Conservation (phyloP, 2,797 vertebrate genomes). For the Ctenosaura bakeri region DNA sequence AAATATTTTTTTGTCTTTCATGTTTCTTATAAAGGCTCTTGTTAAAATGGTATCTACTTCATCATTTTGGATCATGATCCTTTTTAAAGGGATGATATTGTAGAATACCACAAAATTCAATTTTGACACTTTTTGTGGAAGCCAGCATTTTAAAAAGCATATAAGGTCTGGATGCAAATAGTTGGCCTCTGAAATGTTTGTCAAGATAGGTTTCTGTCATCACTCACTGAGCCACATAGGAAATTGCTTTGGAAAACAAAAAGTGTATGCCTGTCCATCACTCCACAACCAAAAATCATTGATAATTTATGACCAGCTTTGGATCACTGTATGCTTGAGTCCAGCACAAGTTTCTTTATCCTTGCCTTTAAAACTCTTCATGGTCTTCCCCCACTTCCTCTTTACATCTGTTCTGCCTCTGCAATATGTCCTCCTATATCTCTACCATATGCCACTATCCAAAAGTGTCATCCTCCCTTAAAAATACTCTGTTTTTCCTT, state of each 20-base stretch:
- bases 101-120: not conserved
- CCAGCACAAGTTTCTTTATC: not conserved
- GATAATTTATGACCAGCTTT: not conserved
- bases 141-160: not conserved
- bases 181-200: not conserved
- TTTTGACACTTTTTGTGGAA: constrained; percentile 40
- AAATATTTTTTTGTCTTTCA: not conserved
- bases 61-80: not conserved
- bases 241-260: not conserved
- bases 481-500: not conserved
- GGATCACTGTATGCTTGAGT: not conserved
- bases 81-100: not conserved
- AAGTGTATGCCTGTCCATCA: not conserved
- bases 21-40: not conserved
- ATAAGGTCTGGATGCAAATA: not conserved
- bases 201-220: not conserved
- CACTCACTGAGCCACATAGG: not conserved
- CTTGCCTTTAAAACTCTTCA: not conserved
- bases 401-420: not conserved
- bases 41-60: not conserved
- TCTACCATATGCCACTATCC: not conserved
- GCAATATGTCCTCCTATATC: not conserved
- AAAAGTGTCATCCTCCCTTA: too few relatives aligned
- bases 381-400: not conserved
- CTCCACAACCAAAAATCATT: not conserved